phyloP scores from a whole-genome alignment of 2,888 invertebrate genomes.

The Drosophila mulleri region DNA sequence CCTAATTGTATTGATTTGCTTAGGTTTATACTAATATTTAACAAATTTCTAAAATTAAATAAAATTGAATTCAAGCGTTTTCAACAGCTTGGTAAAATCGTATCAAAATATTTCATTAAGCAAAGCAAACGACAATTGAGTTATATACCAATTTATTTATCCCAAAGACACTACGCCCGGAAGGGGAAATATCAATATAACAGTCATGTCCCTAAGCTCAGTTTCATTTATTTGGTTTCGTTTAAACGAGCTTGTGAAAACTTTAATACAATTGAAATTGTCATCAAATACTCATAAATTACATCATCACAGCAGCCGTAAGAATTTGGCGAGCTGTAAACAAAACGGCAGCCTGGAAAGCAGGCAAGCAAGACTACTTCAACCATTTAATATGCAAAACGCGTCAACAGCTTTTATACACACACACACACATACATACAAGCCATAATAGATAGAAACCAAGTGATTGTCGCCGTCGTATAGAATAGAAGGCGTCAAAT shows the following conservation, averaged over 20 bases:
- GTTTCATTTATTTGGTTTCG: conserved; percentile 6
- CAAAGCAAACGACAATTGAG: not conserved
- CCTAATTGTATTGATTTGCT: no score
- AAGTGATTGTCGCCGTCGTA: conserved; percentile 51
- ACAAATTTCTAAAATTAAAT: not conserved
- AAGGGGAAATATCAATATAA: conserved; percentile 9
- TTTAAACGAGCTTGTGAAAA: not conserved
- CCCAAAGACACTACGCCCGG: no score
- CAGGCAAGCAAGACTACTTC: conserved; percentile 12
- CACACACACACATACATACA: conserved; percentile 20
- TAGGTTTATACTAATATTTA: no score
- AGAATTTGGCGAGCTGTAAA: conserved; percentile 19
- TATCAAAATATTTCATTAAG: no score
- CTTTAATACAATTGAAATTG: conserved; percentile 40
- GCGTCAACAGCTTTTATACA: conserved; percentile 38
- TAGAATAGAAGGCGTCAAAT: conserved; percentile 58
- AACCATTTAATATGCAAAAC: conserved; percentile 65
- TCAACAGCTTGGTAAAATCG: not conserved
- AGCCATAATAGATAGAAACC: conserved; percentile 7
- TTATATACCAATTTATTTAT: not conserved
- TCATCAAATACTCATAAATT: conserved; percentile 69
- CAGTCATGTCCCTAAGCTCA: conserved; percentile 4
- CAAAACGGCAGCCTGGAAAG: conserved; percentile 23
- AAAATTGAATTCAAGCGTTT: not conserved
- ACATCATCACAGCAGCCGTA: conserved; percentile 51